Percentiles rank a stretch among this genome's conserved stretches.
These are phyloP conservation scores for Euwallacea similis DNA, from an alignment of 1,140 invertebrate genomes.

Conservation along the genomic window DNA sequence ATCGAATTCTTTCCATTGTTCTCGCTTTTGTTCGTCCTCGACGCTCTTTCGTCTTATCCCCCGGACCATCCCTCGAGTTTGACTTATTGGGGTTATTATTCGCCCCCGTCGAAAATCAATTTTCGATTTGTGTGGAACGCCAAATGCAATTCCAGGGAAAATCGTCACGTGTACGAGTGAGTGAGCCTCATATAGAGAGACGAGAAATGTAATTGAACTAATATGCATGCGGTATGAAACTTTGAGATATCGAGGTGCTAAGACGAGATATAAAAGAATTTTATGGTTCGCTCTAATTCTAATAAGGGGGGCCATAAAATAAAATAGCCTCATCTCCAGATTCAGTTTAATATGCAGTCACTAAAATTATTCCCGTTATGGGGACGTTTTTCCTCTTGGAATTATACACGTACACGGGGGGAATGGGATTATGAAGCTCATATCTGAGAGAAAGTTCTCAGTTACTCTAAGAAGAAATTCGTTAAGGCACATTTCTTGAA, in stretches of 20 bases:
- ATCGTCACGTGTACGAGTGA: not conserved
- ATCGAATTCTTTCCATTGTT: slow-evolving; percentile 7
- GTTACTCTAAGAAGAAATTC: too few relatives aligned
- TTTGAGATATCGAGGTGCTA: slow-evolving; percentile 1
- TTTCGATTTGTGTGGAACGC: slow-evolving; percentile 3
- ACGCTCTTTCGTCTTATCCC: not conserved
- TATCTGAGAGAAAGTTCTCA: too few relatives aligned
- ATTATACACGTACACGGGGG: not conserved
- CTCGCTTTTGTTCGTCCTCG: not conserved
- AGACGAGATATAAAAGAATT: slow-evolving; percentile 3
- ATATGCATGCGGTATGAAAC: not conserved
- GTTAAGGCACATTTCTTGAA: too few relatives aligned
- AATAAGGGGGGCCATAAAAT: not conserved
- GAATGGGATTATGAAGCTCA: too few relatives aligned
- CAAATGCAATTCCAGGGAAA: slow-evolving; percentile 1
- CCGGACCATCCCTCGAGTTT: not conserved
- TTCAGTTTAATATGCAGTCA: slow-evolving; percentile 1
- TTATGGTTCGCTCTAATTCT: slow-evolving; percentile 9
- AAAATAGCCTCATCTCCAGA: slow-evolving; percentile 8
- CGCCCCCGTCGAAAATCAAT: slow-evolving; percentile 17
- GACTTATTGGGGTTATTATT: slow-evolving; percentile 5
- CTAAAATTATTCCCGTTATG: slow-evolving; percentile 3
- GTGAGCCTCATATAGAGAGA: not conserved
- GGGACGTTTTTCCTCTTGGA: not conserved
- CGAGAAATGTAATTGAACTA: not conserved